Conservation (phyloP, 2,113 vertebrate genomes). For the Morphnarchus princeps region DNA sequence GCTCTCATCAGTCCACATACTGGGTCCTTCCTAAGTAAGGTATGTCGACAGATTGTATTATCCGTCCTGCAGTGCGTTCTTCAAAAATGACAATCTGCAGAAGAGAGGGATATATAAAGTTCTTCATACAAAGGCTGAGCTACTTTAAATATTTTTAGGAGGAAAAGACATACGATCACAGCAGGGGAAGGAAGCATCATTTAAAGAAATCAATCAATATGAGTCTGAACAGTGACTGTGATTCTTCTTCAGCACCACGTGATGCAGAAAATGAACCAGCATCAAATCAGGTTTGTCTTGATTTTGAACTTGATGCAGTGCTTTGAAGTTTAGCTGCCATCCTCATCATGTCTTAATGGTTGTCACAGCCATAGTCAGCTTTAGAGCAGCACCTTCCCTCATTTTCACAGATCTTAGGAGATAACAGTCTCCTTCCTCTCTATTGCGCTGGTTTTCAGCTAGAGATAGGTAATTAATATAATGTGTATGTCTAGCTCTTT, state of each 20-base stretch:
- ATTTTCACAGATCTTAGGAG: background rate
- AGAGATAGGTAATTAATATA: background rate
- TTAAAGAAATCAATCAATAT: background rate
- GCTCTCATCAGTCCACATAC: slow-evolving; percentile 67
- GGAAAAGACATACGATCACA: background rate
- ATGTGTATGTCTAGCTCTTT: background rate
- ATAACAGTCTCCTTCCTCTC: background rate
- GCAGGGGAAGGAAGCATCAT: background rate
- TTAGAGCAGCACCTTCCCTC: background rate
- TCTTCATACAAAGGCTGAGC: background rate
- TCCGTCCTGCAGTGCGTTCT: slow-evolving; percentile 80
- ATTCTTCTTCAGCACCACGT: background rate
- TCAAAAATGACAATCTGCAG: slow-evolving; percentile 88
- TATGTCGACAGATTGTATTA: slow-evolving; percentile 80
- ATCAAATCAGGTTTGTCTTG: background rate
- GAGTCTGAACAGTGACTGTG: background rate
- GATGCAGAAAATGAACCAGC: background rate
- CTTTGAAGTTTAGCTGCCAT: background rate
- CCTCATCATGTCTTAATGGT: background rate
- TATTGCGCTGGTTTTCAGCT: rapidly evolving
- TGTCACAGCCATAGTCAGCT: background rate
- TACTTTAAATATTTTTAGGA: background rate
- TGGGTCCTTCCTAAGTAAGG: slow-evolving; percentile 84
- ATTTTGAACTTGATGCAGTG: background rate
- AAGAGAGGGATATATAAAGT: background rate